Percentiles rank a stretch among this genome's conserved stretches.
These are phyloP conservation scores for Tinea pellionella DNA, from an alignment of 2,888 invertebrate genomes.

Conservation along the genomic window DNA sequence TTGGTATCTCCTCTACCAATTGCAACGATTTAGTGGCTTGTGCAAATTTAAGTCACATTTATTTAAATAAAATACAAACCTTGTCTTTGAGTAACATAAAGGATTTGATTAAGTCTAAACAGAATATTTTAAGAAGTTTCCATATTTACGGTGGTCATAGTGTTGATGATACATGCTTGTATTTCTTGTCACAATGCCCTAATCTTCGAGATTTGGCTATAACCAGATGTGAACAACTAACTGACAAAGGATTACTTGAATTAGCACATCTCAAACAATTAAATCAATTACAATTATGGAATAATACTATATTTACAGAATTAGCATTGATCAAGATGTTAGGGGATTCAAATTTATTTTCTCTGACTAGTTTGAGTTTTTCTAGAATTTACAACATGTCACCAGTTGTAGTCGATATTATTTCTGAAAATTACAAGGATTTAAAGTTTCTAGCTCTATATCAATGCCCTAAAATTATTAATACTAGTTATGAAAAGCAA, in stretches of 20 bases:
- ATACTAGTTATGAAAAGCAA: conserved; percentile 51
- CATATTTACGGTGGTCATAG: conserved; percentile 50
- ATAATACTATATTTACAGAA: conserved; percentile 49
- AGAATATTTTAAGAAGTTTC: conserved; percentile 35
- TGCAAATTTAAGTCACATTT: conserved; percentile 41
- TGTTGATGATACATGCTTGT: conserved; percentile 43
- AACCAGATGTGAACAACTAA: conserved; percentile 49
- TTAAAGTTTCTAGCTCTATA: conserved; percentile 55
- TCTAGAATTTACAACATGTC: conserved; percentile 50
- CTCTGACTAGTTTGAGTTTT: conserved; percentile 46
- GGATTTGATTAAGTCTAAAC: conserved; percentile 38
- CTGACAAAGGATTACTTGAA: conserved; percentile 40
- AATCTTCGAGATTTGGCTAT: conserved; percentile 47
- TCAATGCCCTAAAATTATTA: conserved; percentile 49
- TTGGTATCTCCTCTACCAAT: conserved; percentile 43
- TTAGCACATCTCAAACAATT: conserved; percentile 35
- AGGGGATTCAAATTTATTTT: conserved; percentile 33
- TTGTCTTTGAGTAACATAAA: conserved; percentile 39
- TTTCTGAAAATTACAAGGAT: conserved; percentile 50
- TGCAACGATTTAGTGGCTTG: conserved; percentile 43
- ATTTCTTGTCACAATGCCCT: conserved; percentile 40
- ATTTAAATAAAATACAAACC: conserved; percentile 52
- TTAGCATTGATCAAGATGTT: conserved; percentile 36
- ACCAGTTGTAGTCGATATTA: conserved; percentile 46
- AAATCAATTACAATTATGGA: conserved; percentile 53